Conservation (phyloP, 2,888 invertebrate genomes). For the Digitonthophagus gazella region DNA sequence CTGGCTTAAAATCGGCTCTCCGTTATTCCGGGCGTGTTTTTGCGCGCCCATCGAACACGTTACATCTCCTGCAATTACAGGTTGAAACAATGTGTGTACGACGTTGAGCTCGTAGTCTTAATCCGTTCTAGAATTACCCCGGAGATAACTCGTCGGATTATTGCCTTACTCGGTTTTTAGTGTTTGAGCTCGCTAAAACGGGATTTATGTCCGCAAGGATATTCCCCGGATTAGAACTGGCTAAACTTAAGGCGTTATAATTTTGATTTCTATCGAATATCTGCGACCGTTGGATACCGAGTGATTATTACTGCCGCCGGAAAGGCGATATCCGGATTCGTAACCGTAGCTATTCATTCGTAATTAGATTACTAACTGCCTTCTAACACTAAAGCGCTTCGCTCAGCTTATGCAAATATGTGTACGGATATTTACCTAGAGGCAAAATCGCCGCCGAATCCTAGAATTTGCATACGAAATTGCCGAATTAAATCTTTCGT, state of each 20-base stretch:
- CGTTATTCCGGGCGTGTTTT: constrained; percentile 1
- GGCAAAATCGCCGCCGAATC: background rate
- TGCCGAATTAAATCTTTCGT: constrained; percentile 18
- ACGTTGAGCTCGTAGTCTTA: background rate
- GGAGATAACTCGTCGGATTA: constrained; percentile 24
- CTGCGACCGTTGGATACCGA: background rate
- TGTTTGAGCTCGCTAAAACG: background rate
- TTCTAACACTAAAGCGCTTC: background rate
- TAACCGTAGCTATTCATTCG: background rate
- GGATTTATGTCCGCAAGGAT: background rate
- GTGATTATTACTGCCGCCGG: background rate
- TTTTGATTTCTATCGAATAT: background rate
- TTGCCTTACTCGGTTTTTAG: constrained; percentile 23
- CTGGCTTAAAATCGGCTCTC: constrained; percentile 4
- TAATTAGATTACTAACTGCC: constrained; percentile 7
- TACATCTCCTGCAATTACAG: constrained; percentile 1
- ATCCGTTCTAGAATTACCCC: constrained; percentile 18
- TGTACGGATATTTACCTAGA: constrained; percentile 14
- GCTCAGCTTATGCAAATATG: constrained; percentile 13
- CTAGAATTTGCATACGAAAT: constrained; percentile 15
- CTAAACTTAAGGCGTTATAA: background rate
- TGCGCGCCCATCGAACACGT: background rate
- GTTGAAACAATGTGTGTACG: constrained; percentile 9
- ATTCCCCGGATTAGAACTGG: background rate
- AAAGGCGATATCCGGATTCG: background rate